phyloP scores from a whole-genome alignment of 2,113 vertebrate species.

The Thryonomys swinderianus region DNA sequence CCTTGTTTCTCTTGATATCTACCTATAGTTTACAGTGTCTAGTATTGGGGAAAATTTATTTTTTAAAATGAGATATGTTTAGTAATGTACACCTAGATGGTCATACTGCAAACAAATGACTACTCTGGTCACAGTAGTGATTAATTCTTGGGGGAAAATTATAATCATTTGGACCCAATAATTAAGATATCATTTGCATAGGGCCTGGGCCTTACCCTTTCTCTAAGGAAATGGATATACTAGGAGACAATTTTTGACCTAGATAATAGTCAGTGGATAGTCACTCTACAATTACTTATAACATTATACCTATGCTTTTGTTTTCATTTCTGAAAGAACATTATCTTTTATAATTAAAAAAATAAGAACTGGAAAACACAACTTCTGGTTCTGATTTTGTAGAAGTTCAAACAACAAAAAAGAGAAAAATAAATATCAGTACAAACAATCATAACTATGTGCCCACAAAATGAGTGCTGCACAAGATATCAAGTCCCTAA shows the following conservation, averaged over 20 bases:
- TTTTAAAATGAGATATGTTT: background rate
- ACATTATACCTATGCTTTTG: too few relatives aligned
- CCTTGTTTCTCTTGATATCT: background rate
- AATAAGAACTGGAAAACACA: background rate
- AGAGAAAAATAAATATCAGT: background rate
- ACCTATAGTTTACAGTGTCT: background rate
- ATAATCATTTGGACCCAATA: background rate
- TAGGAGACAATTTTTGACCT: background rate
- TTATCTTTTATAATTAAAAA: too few relatives aligned
- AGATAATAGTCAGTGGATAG: background rate
- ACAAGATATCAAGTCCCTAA: background rate
- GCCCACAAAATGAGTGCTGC: background rate
- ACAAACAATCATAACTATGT: constrained; percentile 16
- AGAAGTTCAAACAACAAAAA: constrained; percentile 32
- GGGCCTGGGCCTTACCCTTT: background rate
- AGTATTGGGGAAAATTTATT: background rate
- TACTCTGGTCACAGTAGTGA: background rate
- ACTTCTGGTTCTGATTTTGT: constrained; percentile 1
- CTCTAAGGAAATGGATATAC: background rate
- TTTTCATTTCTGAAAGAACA: too few relatives aligned
- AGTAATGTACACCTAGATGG: background rate
- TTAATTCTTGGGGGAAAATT: background rate
- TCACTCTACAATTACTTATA: background rate
- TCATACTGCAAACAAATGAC: constrained; percentile 19
- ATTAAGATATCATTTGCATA: background rate